phyloP scores from a whole-genome alignment of 1,140 invertebrate species.

The Ptiloglossa arizonensis region DNA sequence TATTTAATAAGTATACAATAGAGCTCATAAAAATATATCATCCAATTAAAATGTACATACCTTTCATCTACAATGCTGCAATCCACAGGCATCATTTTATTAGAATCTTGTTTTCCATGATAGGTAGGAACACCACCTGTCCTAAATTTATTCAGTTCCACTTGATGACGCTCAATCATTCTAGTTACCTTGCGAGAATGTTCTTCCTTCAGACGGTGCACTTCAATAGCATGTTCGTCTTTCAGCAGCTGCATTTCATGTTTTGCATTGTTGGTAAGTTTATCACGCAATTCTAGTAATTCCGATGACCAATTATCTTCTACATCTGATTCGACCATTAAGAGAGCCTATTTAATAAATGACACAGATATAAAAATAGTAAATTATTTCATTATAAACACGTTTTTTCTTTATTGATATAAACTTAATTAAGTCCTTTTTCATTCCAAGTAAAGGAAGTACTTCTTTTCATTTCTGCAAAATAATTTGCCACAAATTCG shows the following conservation, averaged over 20 bases:
- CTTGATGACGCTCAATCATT: slow-evolving; percentile 73
- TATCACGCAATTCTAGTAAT: slow-evolving; percentile 85
- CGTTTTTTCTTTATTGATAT: background rate
- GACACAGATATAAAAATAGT: background rate
- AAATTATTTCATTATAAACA: background rate
- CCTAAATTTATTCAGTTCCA: slow-evolving; percentile 66
- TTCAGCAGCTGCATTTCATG: slow-evolving; percentile 79
- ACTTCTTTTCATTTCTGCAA: background rate
- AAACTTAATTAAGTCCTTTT: background rate
- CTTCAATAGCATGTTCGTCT: slow-evolving; percentile 74
- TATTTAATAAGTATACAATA: slow-evolving; percentile 16
- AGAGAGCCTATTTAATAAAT: slow-evolving; percentile 81
- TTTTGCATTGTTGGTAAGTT: slow-evolving; percentile 85
- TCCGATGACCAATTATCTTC: slow-evolving; percentile 86
- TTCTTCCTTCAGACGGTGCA: slow-evolving; percentile 83
- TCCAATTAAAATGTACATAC: slow-evolving; percentile 35
- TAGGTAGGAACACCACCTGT: slow-evolving; percentile 10
- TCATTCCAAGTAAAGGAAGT: background rate
- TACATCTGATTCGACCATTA: slow-evolving; percentile 84
- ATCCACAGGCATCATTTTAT: slow-evolving; percentile 31
- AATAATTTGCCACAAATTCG: background rate
- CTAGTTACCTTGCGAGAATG: slow-evolving; percentile 79
- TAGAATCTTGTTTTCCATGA: slow-evolving; percentile 27
- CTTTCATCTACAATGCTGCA: slow-evolving; percentile 64
- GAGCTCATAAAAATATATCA: slow-evolving; percentile 29